phyloP scores from a whole-genome alignment of 2,797 vertebrate species.

The Brachyalestes nurse region DNA sequence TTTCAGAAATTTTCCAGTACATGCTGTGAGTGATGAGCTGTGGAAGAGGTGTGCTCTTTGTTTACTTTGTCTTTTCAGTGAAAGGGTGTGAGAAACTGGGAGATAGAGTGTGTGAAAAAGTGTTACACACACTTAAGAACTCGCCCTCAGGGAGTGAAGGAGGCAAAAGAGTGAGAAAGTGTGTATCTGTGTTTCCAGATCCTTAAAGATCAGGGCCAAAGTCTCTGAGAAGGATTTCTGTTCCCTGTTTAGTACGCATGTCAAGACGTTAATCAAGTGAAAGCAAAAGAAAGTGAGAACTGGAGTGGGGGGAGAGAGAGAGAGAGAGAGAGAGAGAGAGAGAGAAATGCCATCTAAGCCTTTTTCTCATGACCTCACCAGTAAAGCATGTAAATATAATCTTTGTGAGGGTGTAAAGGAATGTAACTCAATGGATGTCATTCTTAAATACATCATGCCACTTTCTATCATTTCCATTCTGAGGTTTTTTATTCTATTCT shows the following conservation, averaged over 20 bases:
- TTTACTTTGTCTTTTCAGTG: background rate
- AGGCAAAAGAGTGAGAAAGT: constrained; percentile 34
- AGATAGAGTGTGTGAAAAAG: constrained; percentile 24
- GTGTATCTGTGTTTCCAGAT: constrained; percentile 16
- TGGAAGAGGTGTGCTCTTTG: background rate
- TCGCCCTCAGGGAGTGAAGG: constrained; percentile 22
- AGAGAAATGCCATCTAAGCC: constrained; percentile 6
- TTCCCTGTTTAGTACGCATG: constrained; percentile 53
- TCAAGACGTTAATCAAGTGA: constrained; percentile 12
- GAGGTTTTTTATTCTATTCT: no score
- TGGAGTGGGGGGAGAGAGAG: constrained; percentile 18
- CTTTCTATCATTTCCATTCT: no score
- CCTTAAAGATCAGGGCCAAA: constrained; percentile 27
- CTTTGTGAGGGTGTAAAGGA: constrained; percentile 19
- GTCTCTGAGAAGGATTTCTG: constrained; percentile 30
- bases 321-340: constrained; percentile 16
- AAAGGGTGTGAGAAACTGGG: background rate
- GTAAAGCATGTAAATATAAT: constrained; percentile 18
- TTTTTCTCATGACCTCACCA: constrained; percentile 53
- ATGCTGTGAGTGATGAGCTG: constrained; percentile 1
- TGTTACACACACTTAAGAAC: constrained; percentile 27
- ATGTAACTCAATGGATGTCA: no score
- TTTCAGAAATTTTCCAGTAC: no score
- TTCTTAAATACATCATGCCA: no score
- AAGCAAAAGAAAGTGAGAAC: constrained; percentile 5